Conservation (phyloP, 2,113 vertebrate species). For the Cyanoliseus patagonus region DNA sequence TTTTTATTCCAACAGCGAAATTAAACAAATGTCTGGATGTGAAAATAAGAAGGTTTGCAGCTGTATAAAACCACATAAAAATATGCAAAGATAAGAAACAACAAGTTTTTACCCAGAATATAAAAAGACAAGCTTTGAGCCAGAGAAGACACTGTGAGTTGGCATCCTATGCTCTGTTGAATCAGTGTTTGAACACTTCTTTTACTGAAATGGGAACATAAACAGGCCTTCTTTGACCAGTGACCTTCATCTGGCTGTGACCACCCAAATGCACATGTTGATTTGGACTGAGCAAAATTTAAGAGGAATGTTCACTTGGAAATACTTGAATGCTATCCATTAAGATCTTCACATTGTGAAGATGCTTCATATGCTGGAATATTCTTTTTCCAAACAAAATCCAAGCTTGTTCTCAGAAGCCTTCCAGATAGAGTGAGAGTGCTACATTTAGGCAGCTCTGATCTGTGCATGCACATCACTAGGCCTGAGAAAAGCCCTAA, state of each 20-base stretch:
- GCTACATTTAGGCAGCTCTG: not conserved
- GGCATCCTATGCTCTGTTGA: not conserved
- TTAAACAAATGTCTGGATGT: not conserved
- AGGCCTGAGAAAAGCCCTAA: not conserved
- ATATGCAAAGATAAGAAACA: not conserved
- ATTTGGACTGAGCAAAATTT: constrained; percentile 8
- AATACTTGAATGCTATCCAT: constrained; percentile 15
- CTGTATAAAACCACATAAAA: not conserved
- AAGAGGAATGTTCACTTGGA: not conserved
- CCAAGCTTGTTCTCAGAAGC: not conserved
- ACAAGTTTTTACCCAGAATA: not conserved
- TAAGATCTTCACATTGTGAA: not conserved
- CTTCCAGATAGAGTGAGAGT: not conserved
- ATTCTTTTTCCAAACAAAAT: constrained; percentile 11
- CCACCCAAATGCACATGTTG: not conserved
- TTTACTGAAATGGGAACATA: not conserved
- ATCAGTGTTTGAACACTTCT: not conserved
- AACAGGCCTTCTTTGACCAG: not conserved
- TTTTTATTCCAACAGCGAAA: not conserved
- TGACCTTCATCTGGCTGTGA: not conserved
- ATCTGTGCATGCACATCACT: not conserved
- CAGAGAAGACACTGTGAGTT: not conserved
- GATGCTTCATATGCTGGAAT: constrained; percentile 34
- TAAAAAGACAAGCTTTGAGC: not conserved
- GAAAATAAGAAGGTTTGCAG: not conserved